Percentiles rank a stretch among this genome's conserved stretches.
Conservation (phyloP, 2,113 vertebrate species). For the Dicrurus megarhynchus region DNA sequence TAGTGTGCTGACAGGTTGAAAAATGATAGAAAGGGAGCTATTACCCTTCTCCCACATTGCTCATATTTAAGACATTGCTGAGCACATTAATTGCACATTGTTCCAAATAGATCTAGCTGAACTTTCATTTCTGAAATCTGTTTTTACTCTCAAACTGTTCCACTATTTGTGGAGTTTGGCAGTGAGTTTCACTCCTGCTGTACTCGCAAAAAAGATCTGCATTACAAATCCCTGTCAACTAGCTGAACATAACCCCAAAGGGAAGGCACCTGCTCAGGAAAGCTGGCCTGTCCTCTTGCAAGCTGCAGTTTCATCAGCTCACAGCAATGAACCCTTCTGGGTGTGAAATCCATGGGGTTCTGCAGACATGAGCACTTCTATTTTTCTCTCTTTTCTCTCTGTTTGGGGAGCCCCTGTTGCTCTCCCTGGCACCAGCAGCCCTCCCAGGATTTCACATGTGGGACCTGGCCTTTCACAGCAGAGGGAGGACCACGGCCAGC, state of each 20-base stretch:
- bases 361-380: neutral
- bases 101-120: constrained; percentile 50
- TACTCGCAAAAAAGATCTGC: neutral
- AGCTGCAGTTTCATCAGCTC: neutral
- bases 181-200: constrained; percentile 32
- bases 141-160: constrained; percentile 53
- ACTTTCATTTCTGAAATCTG: constrained; percentile 61
- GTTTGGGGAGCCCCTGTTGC: neutral
- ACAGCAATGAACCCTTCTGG: neutral
- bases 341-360: neutral
- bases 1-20: constrained; percentile 41
- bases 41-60: constrained; percentile 64
- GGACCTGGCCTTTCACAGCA: neutral
- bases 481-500: accelerated
- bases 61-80: constrained; percentile 57
- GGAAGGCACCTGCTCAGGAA: constrained; percentile 48
- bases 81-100: constrained; percentile 59
- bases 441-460: neutral
- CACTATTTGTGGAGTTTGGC: constrained; percentile 44
- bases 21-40: constrained; percentile 59
- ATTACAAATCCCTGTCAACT: constrained; percentile 11
- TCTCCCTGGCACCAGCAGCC: neutral
- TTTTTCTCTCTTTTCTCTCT: neutral
- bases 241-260: neutral
- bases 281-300: neutral